These are phyloP conservation scores for Euleptes europaea DNA, from an alignment of 2,113 vertebrate species.

Conservation along the genomic window DNA sequence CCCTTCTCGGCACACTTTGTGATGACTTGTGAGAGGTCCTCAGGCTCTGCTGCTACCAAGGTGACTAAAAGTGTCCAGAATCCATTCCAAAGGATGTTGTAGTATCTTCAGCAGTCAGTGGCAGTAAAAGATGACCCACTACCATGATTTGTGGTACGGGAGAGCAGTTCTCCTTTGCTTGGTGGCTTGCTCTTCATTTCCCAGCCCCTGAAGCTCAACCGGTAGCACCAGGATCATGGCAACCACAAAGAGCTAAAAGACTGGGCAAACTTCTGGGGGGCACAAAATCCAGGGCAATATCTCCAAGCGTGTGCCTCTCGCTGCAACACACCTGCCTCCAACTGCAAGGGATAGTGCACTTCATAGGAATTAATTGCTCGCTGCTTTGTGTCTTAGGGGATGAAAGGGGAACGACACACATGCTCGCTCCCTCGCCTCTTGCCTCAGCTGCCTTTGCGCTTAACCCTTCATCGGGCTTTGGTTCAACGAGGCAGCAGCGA, in stretches of 20 bases:
- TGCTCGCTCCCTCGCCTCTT: background rate
- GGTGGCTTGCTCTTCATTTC: background rate
- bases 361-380: conserved; percentile 17
- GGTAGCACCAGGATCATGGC: too few relatives aligned
- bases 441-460: background rate
- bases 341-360: background rate
- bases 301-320: background rate
- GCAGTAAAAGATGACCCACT: background rate
- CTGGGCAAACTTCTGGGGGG: background rate
- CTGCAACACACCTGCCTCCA: background rate
- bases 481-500: background rate
- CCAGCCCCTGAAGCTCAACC: background rate
- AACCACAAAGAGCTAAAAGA: background rate
- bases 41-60: background rate
- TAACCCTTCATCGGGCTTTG: background rate
- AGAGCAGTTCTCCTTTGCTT: too few relatives aligned
- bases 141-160: rapidly evolving
- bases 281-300: too few relatives aligned
- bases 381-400: conserved; percentile 30
- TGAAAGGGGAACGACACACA: conserved; percentile 13
- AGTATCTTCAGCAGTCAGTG: background rate
- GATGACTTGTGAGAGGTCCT: too few relatives aligned
- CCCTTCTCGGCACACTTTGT: background rate
- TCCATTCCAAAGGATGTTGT: background rate
- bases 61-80: background rate